Evolutionary conservation across 2,888 invertebrate genomes (phyloP).

Genomic region (Xylota sylvarum): DNA sequence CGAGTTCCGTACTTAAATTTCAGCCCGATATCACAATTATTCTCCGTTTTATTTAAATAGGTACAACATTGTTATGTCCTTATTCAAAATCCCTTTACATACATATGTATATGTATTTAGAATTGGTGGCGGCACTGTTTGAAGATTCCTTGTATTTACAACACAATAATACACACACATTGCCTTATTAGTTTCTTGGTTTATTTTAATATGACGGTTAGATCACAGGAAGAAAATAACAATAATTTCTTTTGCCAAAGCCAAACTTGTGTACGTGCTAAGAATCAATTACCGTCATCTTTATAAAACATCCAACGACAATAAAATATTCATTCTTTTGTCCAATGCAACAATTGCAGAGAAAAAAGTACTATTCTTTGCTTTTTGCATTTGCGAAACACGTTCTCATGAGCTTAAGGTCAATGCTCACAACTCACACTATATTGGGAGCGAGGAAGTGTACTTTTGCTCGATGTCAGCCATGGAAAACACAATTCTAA

Average conservation of each 20-base stretch:
- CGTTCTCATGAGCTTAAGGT: slow-evolving; percentile 46
- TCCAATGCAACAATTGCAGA: slow-evolving; percentile 44
- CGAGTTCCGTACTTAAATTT: too few species aligned
- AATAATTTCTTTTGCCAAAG: slow-evolving; percentile 46
- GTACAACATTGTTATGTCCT: too few species aligned
- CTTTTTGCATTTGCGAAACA: slow-evolving; percentile 6
- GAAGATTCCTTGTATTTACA: neutral
- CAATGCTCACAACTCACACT: slow-evolving; percentile 36
- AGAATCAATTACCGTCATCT: slow-evolving; percentile 42
- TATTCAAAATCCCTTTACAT: too few species aligned
- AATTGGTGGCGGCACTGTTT: neutral
- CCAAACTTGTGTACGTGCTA: slow-evolving; percentile 46
- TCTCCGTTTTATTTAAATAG: too few species aligned
- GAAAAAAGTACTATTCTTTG: neutral
- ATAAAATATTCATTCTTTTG: slow-evolving; percentile 40
- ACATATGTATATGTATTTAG: too few species aligned
- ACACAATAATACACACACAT: neutral
- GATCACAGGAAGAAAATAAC: slow-evolving; percentile 8
- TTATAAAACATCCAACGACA: slow-evolving; percentile 15
- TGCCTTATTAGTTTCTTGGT: too few species aligned
- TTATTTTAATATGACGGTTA: too few species aligned
- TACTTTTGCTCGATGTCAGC: slow-evolving; percentile 28
- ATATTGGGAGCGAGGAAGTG: slow-evolving; percentile 48
- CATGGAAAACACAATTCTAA: slow-evolving; percentile 43
- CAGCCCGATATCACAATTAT: too few species aligned